Base-by-base conservation (phyloP, 2,113 vertebrate species). In the Otis tarda region DNA sequence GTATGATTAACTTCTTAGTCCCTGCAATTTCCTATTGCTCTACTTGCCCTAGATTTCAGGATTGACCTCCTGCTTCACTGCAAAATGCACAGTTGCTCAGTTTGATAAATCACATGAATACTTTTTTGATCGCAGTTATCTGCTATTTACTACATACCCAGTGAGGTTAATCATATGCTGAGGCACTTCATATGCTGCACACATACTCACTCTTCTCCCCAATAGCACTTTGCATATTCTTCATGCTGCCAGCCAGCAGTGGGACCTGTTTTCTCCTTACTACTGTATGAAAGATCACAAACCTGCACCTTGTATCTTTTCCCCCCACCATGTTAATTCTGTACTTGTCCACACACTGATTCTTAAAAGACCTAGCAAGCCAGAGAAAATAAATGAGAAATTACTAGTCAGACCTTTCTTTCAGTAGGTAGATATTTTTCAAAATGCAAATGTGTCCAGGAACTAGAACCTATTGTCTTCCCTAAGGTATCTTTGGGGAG, bases 1-100 rank as follows among this genome's bases (percentile, higher is more conserved):
- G 91, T 69, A 96, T 98, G 98, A 98, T 98, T 98, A 98, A 98
- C 98, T 98, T 98, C 97, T 96, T 93, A 97, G 97, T 94, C 95
- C 94, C 91, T 55, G 93, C 97, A 97, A 97, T 98, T 98, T 98
- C 97, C 97, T 97, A 83, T 74, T 92, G 96, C 96, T 97, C 94
- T 90, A 84, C 97, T 97, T 97, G 97, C 97, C 97, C 96, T 94
- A 96, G 97, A 97, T 98, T 98, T 98, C 96, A 94, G 97, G 97
- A 98, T 84, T 98, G 98, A 98, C 98, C 97, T 97, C 98, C 96
- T 86, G 97, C 94, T 96, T 97, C 97, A 97, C 97, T 97, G 97
- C 93, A 97, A 97, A 97, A 97, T 50, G 95, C 96, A 92, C 87
- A 95, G 96, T 97, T 85, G 93, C 97, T 97, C 93, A 70, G 98